Evolutionary conservation across 2,797 vertebrate genomes (phyloP), one percentile per base, ranked within the genome.

Genomic region (Labroides dimidiatus): DNA sequence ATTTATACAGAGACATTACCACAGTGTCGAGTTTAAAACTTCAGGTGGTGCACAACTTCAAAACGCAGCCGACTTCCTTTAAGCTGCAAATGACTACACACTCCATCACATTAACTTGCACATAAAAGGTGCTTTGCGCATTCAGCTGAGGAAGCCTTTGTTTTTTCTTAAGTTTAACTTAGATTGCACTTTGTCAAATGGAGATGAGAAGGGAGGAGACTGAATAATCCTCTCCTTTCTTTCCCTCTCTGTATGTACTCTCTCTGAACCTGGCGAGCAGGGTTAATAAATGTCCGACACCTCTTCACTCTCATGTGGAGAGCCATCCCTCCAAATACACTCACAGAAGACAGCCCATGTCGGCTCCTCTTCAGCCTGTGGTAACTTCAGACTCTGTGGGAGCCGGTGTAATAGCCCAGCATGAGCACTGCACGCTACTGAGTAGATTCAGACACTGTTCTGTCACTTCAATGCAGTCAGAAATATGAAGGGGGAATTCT

Each of bases 361-460:
- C 72, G 51, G 71, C 77, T 70, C 66, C 84, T 77, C 73, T 67
- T 69, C 44, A 78, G 73, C 75, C 72, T 58, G 77, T 59, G 72
- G 64, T 73, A 81, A 68, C 83, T 81, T 67, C 72, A 59, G 80
- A 64, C 88, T 87, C 85, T 45, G 72, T 75, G 71, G 87, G 87
- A 89, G 84, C 48, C 33, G 19, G 64, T 81, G 87, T 90, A 90
- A 89, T 84, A 86, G 82, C 89, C 56, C 89, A 87, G 90, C 90
- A 58, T 80, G 89, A 86, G 41, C 52, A 17, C 83, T 33, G 47
- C 80, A 79, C 17, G 60, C 74, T 56, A 77, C 85, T 80, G 72
- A 81, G 69, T 44, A 66, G 78, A 78, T 65, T 83, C 81, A 87
- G 72, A 84, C 79, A 81, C 77, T 75, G 59, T 70, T 86, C 78